Percentiles rank a stretch among this genome's conserved stretches.
These are phyloP conservation scores for Hetaerina americana DNA, from an alignment of 1,140 invertebrate species.

Conservation along the genomic window DNA sequence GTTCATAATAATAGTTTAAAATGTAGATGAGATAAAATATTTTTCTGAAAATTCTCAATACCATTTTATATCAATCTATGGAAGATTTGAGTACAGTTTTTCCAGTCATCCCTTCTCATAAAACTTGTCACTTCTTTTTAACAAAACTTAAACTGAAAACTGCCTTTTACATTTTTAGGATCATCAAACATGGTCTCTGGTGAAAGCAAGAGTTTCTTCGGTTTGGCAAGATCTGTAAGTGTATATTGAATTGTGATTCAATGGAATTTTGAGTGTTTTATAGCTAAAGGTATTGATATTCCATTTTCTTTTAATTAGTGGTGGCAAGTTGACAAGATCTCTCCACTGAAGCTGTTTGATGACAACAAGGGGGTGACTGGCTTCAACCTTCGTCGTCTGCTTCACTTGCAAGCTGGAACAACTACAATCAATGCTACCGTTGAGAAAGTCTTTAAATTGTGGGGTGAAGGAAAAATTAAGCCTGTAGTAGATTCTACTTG, in stretches of 20 bases:
- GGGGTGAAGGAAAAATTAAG: slow-evolving; percentile 61
- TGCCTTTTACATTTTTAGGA: no score
- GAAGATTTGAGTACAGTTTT: slow-evolving; percentile 1
- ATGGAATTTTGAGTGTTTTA: neutral
- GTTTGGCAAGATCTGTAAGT: slow-evolving; percentile 70
- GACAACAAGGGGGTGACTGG: slow-evolving; percentile 75
- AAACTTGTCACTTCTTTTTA: no score
- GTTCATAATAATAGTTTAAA: neutral
- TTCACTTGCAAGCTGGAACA: slow-evolving; percentile 64
- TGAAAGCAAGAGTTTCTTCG: slow-evolving; percentile 80
- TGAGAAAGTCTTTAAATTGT: slow-evolving; percentile 57
- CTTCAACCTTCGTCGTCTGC: slow-evolving; percentile 68
- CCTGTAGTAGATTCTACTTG: slow-evolving; percentile 72
- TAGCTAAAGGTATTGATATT: neutral
- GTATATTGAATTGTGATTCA: neutral
- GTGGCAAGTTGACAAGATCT: slow-evolving; percentile 86
- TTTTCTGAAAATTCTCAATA: slow-evolving; percentile 5
- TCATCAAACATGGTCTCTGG: slow-evolving; percentile 75
- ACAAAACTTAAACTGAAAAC: no score
- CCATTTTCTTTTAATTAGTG: slow-evolving; percentile 38
- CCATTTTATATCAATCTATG: slow-evolving; percentile 1
- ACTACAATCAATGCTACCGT: slow-evolving; percentile 54
- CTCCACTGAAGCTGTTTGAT: slow-evolving; percentile 74
- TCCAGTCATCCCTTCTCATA: neutral
- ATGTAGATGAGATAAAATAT: no score